Evolutionary conservation across 2,797 vertebrate genomes (phyloP).

Genomic region (Spinus olivaceus): DNA sequence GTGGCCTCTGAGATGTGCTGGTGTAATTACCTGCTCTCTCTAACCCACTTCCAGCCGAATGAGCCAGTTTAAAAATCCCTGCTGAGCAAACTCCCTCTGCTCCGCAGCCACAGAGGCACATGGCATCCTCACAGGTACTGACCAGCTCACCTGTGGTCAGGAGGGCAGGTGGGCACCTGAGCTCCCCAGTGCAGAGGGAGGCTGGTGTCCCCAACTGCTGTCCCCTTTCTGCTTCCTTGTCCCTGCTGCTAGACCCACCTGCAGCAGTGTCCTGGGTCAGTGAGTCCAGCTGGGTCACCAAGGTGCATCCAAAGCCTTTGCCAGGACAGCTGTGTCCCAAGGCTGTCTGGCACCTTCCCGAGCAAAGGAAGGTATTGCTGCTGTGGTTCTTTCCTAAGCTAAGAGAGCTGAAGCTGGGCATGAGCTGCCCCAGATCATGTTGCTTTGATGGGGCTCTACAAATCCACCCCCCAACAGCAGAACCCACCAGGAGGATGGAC

Average conservation of each 20-base stretch:
- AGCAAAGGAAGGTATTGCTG: not conserved
- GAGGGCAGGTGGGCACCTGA: not conserved
- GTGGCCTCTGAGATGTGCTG: not conserved
- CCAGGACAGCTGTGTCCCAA: not conserved
- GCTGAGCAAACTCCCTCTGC: not conserved
- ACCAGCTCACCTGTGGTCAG: rapidly evolving
- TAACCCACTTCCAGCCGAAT: not conserved
- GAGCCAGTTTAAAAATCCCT: constrained; percentile 1
- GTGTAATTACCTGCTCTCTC: not conserved
- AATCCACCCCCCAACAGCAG: rapidly evolving
- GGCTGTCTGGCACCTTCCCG: not conserved
- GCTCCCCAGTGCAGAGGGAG: not conserved
- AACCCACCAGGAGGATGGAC: not conserved
- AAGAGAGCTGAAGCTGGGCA: not conserved
- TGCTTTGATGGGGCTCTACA: not conserved
- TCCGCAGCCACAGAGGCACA: not conserved
- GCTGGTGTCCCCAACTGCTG: not conserved
- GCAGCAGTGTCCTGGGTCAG: rapidly evolving
- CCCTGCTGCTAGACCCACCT: not conserved
- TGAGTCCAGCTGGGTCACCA: not conserved
- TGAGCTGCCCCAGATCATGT: rapidly evolving
- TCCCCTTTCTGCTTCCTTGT: not conserved
- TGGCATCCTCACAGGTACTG: rapidly evolving
- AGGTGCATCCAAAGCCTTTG: not conserved
- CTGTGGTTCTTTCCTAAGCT: not conserved